Evolutionary conservation across 1,140 invertebrate genomes (phyloP).

Genomic region (Drosophila biarmipes): DNA sequence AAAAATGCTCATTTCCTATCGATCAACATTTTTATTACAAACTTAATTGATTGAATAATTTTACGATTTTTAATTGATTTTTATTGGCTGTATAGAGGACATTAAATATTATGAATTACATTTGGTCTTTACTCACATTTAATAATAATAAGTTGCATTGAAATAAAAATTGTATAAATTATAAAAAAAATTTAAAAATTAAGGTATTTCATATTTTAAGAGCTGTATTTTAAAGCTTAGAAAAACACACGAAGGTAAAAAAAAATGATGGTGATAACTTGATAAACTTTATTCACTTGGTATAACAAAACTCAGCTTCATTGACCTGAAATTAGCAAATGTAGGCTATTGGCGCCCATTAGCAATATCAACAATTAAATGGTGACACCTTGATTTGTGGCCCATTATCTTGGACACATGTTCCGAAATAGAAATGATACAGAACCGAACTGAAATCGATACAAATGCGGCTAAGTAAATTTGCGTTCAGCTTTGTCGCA

Average conservation of each 20-base stretch:
- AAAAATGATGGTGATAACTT: too few relatives aligned
- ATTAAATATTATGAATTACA: not conserved
- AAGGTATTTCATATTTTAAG: too few relatives aligned
- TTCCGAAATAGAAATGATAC: conserved; percentile 13
- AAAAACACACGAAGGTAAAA: too few relatives aligned
- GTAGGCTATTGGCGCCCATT: not conserved
- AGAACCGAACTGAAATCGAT: conserved; percentile 29
- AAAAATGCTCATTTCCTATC: not conserved
- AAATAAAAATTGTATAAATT: too few relatives aligned
- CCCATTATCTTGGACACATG: conserved; percentile 40
- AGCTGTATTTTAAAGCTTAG: too few relatives aligned
- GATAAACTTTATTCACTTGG: not conserved
- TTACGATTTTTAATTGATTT: not conserved
- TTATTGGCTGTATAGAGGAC: not conserved
- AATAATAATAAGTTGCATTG: too few relatives aligned
- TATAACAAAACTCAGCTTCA: not conserved
- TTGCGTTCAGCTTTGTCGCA: conserved; percentile 42
- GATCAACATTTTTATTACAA: not conserved
- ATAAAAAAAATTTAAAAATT: too few relatives aligned
- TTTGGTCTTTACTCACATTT: not conserved
- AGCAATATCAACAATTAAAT: conserved; percentile 11
- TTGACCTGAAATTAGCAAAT: conserved; percentile 2
- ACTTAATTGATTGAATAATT: conserved; percentile 1
- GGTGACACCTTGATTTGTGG: conserved; percentile 24
- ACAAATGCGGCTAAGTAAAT: conserved; percentile 67